These are phyloP conservation scores for Ichneumoninae sp. DNA, from an alignment of 2,888 invertebrate species.

Conservation along the genomic window DNA sequence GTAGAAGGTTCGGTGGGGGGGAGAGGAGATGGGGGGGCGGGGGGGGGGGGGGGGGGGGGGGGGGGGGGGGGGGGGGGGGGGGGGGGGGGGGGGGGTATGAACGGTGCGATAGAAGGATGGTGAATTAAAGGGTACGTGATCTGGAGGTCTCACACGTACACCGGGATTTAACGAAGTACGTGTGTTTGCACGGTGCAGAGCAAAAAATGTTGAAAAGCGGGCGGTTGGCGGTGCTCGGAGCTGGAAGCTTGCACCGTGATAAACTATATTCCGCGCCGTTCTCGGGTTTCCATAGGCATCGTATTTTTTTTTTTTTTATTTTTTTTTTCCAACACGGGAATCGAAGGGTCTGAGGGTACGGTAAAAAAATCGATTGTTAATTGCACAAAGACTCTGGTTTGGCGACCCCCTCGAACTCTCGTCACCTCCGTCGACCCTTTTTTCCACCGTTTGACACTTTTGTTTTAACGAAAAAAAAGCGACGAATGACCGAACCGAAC, in stretches of 20 bases:
- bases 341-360: not conserved
- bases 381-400: constrained; percentile 33
- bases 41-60: not conserved
- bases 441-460: constrained; percentile 30
- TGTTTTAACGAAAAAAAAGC: not conserved
- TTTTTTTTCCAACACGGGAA: constrained; percentile 1
- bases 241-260: constrained; percentile 36
- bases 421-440: not conserved
- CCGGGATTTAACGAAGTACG: constrained; percentile 61
- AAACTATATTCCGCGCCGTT: constrained; percentile 22
- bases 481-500: not conserved
- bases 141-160: constrained; percentile 53
- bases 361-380: constrained; percentile 47
- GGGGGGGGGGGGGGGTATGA: not conserved
- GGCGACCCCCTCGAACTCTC: not conserved
- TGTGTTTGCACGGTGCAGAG: constrained; percentile 60
- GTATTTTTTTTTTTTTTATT: constrained; percentile 25
- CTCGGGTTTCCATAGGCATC: constrained; percentile 53
- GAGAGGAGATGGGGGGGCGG: not conserved
- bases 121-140: constrained; percentile 65
- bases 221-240: not conserved
- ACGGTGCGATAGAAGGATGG: constrained; percentile 19
- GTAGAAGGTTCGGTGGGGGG: not conserved
- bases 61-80: not conserved
- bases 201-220: constrained; percentile 43